These are phyloP conservation scores for Cheumatopsyche charites DNA, from an alignment of 1,140 invertebrate species.

Conservation along the genomic window DNA sequence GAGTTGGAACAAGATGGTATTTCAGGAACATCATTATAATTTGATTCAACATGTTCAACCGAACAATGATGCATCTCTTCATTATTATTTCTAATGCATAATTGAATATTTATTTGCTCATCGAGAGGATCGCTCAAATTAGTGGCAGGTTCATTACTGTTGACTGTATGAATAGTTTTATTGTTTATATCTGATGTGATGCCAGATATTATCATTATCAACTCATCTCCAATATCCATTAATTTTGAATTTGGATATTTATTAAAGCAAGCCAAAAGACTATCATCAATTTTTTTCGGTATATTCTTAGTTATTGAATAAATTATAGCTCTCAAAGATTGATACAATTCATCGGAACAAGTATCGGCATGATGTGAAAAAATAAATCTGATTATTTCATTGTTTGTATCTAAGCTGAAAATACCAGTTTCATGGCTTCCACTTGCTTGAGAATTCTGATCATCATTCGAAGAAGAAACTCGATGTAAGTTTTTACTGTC, in stretches of 20 bases:
- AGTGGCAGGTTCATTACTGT: neutral
- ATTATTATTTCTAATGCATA: neutral
- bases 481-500: slow-evolving; percentile 4
- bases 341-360: slow-evolving; percentile 56
- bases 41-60: slow-evolving; percentile 54
- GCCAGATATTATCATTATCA: slow-evolving; percentile 55
- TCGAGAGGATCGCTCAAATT: neutral
- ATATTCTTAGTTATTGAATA: slow-evolving; percentile 50
- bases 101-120: neutral
- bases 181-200: slow-evolving; percentile 45
- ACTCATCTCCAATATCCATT: slow-evolving; percentile 56
- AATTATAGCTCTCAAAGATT: slow-evolving; percentile 53
- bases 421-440: slow-evolving; percentile 19
- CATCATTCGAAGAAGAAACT: slow-evolving; percentile 19
- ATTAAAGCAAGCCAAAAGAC: slow-evolving; percentile 53
- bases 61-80: slow-evolving; percentile 47
- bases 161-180: neutral
- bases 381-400: slow-evolving; percentile 59
- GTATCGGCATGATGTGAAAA: slow-evolving; percentile 54
- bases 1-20: slow-evolving; percentile 26
- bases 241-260: slow-evolving; percentile 57
- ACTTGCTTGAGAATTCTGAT: neutral
- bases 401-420: slow-evolving; percentile 52
- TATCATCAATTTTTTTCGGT: slow-evolving; percentile 51
- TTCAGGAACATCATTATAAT: neutral